Base-by-base conservation (phyloP, 2,113 vertebrate genomes). In the Propithecus coquereli region DNA sequence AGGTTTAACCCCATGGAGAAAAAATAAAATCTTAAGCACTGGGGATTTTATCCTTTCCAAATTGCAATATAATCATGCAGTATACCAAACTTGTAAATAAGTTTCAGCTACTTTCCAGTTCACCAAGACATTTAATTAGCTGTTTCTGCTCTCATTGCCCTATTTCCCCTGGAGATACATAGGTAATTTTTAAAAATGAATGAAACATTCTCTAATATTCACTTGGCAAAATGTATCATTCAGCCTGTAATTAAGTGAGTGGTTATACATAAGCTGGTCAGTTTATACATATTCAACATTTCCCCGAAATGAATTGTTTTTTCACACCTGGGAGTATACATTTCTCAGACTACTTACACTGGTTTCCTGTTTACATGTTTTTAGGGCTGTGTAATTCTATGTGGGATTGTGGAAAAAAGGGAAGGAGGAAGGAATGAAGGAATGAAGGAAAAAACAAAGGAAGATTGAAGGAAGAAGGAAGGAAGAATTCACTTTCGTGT, bases 101-200 rank as follows among this genome's bases (percentile, higher is more conserved):
- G 85, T 96, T 90, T 96, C 71, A 88, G 85, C 59, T 66, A 82
- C 87, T 74, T 96, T 74, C 92, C 43, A 59, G 54, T 96, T 96
- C 81, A 76, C 74, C 50, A 77, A 88, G 85, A 87, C 77, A 96
- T 96, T 96, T 94, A 96, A 97, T 96, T 97, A 96, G 76, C 70
- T 96, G 30, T 95, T 96, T 93, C 77, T 96, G 17, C 73, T 96
- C 91, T 94, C 82, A 87, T 17, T 85, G 70, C n/a, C 83, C 79
- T 73, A 90, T 57, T 95, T 88, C 66, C 66, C 94, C 87, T 90
- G 52, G 92, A 93, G 54, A 94, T 89, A 66, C 57, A 90, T 14
- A 96, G 83, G 90, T 79, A 97, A 93, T 96, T 63, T 63, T 63
- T 30, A 91, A 93, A 96, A 92, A 90, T 83, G 50, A 95, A 93